phyloP scores from a whole-genome alignment of 2,888 invertebrate genomes.

The Thumatha senex region DNA sequence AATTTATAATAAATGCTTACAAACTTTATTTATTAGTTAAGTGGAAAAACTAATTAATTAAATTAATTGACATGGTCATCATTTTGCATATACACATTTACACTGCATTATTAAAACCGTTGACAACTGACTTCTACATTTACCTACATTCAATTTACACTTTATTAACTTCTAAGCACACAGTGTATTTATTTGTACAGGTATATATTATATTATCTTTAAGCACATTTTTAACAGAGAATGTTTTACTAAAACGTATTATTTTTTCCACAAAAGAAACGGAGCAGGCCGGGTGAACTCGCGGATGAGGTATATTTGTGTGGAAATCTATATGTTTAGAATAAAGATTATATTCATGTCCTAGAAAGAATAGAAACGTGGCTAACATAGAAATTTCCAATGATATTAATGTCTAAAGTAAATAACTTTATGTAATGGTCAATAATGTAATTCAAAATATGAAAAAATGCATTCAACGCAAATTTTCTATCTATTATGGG shows the following conservation, averaged over 20 bases:
- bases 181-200: conserved; percentile 39
- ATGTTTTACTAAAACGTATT: conserved; percentile 76
- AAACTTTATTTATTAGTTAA: conserved; percentile 16
- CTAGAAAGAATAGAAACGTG: conserved; percentile 72
- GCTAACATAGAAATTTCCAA: conserved; percentile 75
- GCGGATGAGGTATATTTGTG: conserved; percentile 87
- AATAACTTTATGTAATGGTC: conserved; percentile 34
- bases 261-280: conserved; percentile 86
- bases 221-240: conserved; percentile 73
- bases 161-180: conserved; percentile 35
- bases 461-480: conserved; percentile 14
- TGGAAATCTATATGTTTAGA: conserved; percentile 77
- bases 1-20: conserved; percentile 24
- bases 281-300: conserved; percentile 92
- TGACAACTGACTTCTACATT: conserved; percentile 22
- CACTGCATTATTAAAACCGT: conserved; percentile 22
- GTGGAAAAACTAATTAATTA: conserved; percentile 36
- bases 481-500: conserved; percentile 15
- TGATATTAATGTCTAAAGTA: conserved; percentile 65
- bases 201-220: conserved; percentile 43
- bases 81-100: conserved; percentile 24
- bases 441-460: conserved; percentile 23
- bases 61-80: conserved; percentile 23
- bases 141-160: conserved; percentile 27
- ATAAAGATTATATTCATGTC: conserved; percentile 55